Conservation (phyloP, 92 coral and sea anemone genomes). For the Montipora capitata region DNA sequence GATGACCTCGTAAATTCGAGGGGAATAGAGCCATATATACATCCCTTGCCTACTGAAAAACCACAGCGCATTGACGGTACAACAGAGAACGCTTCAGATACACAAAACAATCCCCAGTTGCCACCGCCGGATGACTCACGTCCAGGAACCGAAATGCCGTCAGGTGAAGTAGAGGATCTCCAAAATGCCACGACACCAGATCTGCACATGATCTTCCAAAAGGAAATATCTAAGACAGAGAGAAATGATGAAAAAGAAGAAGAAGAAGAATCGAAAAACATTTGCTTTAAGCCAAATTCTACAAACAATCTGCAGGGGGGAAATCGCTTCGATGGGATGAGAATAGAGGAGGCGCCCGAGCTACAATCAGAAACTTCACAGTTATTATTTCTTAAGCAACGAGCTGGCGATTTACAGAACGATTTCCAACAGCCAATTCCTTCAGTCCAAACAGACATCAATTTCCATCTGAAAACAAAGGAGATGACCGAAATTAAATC, state of each 20-base stretch:
- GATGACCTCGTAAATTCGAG: neutral
- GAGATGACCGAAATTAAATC: neutral
- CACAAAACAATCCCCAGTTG: neutral
- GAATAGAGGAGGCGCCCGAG: neutral
- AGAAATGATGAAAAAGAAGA: neutral
- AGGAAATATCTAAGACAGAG: neutral
- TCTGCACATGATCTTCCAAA: neutral
- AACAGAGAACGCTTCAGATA: neutral
- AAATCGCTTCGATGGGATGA: neutral
- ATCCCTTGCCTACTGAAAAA: neutral
- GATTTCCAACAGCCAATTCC: neutral
- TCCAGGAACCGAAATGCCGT: neutral
- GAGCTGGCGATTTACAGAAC: neutral
- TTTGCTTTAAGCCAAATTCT: neutral
- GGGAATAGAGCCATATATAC: neutral
- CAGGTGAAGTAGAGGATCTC: neutral
- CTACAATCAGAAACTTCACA: neutral
- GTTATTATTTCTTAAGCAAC: neutral
- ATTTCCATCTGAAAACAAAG: slow-evolving; percentile 4
- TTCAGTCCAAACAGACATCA: neutral
- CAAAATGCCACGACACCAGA: neutral
- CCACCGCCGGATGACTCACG: neutral
- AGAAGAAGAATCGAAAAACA: neutral
- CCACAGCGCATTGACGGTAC: neutral
- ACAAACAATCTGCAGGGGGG: neutral